Evolutionary conservation across 1,140 invertebrate genomes (phyloP).

Genomic region (Zaprionus ghesquierei): DNA sequence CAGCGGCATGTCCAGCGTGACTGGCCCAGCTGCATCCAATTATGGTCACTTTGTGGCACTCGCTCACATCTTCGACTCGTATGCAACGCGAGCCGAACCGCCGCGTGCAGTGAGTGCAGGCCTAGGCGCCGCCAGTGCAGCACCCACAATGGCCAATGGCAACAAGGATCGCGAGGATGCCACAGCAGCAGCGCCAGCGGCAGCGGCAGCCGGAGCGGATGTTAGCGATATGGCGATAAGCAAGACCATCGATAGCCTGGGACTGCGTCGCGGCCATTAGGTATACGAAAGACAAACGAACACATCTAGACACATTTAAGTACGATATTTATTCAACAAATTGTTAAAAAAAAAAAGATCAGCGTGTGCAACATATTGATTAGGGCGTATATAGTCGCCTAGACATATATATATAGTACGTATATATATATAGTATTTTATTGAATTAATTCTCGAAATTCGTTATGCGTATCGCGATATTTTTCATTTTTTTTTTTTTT

Average conservation of each 20-base stretch:
- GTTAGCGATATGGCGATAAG: conserved; percentile 33
- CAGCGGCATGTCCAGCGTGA: neutral
- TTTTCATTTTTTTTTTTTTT: no score
- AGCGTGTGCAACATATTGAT: conserved; percentile 34
- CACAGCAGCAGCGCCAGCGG: neutral
- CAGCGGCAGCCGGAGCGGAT: neutral
- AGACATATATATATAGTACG: neutral
- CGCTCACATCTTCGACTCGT: conserved; percentile 20
- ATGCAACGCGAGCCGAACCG: neutral
- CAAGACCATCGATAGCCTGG: conserved; percentile 34
- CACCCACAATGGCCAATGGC: neutral
- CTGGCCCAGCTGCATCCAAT: neutral
- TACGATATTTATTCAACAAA: conserved; percentile 32
- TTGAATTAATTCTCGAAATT: neutral
- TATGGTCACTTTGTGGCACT: conserved; percentile 32
- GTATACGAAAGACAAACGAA: no score
- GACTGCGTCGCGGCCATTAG: conserved; percentile 32
- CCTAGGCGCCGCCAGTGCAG: neutral
- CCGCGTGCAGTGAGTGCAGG: neutral
- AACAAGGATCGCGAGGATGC: conserved; percentile 16
- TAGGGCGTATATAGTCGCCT: neutral
- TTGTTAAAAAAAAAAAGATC: conserved; percentile 34
- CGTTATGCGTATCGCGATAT: neutral
- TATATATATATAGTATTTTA: conserved; percentile 6
- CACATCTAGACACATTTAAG: conserved; percentile 3